phyloP scores from a whole-genome alignment of 2,888 invertebrate species.

The Caenorhabditis drosophilae region DNA sequence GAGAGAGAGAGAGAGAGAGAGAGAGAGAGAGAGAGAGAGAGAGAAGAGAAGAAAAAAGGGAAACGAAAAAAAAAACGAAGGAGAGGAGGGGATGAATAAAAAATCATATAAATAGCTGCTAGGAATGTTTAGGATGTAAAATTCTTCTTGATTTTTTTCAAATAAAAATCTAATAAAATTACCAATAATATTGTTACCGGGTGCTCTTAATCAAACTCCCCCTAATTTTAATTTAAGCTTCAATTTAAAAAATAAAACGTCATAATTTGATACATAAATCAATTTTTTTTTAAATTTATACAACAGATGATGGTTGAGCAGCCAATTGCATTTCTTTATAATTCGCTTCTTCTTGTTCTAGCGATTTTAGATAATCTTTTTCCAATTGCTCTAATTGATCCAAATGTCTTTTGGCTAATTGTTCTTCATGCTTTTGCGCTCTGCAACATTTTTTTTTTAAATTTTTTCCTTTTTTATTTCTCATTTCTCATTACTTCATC shows the following conservation, averaged over 20 bases:
- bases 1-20: too few species aligned
- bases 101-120: too few species aligned
- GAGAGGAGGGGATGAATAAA: too few species aligned
- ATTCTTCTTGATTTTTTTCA: too few species aligned
- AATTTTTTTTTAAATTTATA: constrained; percentile 37
- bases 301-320: constrained; percentile 60
- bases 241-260: not conserved
- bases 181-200: too few species aligned
- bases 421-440: constrained; percentile 64
- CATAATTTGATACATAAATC: not conserved
- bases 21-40: too few species aligned
- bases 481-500: constrained; percentile 47
- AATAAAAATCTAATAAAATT: too few species aligned
- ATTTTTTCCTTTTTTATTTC: not conserved
- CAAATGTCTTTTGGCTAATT: constrained; percentile 59
- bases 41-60: too few species aligned
- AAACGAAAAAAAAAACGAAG: too few species aligned
- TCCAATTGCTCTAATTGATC: constrained; percentile 64
- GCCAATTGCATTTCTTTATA: constrained; percentile 65
- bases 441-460: constrained; percentile 38
- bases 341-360: constrained; percentile 64
- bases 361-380: constrained; percentile 53
- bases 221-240: too few species aligned
- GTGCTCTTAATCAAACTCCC: too few species aligned
- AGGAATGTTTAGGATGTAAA: too few species aligned